These are phyloP conservation scores for Melanerpes formicivorus DNA, from an alignment of 2,113 vertebrate species.

Conservation along the genomic window DNA sequence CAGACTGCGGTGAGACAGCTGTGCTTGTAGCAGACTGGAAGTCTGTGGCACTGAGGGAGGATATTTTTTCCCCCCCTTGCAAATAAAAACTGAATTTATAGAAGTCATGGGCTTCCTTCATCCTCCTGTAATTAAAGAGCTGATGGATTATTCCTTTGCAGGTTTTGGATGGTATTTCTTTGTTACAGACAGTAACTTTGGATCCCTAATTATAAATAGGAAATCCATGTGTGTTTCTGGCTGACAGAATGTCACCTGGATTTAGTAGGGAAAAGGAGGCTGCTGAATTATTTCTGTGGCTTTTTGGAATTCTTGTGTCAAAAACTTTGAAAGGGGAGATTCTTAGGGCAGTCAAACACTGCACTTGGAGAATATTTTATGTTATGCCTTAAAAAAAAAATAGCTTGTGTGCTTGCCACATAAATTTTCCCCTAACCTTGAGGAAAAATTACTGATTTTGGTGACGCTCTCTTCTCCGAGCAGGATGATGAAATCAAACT, in stretches of 20 bases:
- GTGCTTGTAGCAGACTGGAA: not conserved
- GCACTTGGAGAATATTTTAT: not conserved
- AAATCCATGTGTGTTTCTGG: not conserved
- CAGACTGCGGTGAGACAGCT: slow-evolving; percentile 22
- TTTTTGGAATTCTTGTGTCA: not conserved
- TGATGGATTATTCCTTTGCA: not conserved
- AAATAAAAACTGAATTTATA: not conserved
- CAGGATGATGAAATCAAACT: not conserved
- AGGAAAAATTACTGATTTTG: not conserved
- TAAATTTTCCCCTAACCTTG: fast-evolving
- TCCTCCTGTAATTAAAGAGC: not conserved
- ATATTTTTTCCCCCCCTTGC: not conserved
- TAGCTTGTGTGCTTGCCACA: not conserved
- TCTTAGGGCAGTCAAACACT: not conserved
- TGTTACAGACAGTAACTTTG: not conserved
- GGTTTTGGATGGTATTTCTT: not conserved
- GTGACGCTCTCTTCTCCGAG: not conserved
- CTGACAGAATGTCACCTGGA: not conserved
- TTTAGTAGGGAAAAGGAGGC: not conserved
- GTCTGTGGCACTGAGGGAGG: not conserved
- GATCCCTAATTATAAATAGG: not conserved
- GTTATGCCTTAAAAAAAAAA: not conserved
- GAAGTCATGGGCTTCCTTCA: not conserved
- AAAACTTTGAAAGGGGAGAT: not conserved
- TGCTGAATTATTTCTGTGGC: not conserved